These are phyloP conservation scores for Diachasmimorpha longicaudata DNA, from an alignment of 1,140 invertebrate species.

Conservation along the genomic window DNA sequence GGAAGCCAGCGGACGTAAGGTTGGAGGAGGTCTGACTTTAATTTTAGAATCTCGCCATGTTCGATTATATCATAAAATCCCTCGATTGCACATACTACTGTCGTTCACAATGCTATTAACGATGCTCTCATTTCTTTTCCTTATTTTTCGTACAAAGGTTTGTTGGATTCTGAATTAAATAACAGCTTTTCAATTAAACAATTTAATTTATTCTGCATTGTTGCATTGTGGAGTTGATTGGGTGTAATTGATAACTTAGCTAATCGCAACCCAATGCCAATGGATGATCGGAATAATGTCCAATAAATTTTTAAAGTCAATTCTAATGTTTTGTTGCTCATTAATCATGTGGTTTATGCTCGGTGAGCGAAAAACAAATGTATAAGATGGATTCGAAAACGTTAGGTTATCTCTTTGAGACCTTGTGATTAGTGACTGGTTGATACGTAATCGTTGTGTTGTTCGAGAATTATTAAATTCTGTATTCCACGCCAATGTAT, in stretches of 20 bases:
- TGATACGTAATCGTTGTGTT: constrained; percentile 45
- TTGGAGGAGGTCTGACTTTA: constrained; percentile 9
- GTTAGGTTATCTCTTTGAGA: constrained; percentile 47
- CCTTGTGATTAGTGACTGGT: constrained; percentile 44
- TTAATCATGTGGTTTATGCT: not conserved
- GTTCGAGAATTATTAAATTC: constrained; percentile 14
- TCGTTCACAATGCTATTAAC: constrained; percentile 12
- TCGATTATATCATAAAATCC: constrained; percentile 9
- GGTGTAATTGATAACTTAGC: not conserved
- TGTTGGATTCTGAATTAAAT: not conserved
- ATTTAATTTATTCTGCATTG: not conserved
- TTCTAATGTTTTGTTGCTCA: not conserved
- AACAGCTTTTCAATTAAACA: not conserved
- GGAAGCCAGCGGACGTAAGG: not conserved
- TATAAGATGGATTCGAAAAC: constrained; percentile 34
- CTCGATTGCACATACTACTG: not conserved
- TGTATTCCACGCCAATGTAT: not conserved
- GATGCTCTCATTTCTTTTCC: constrained; percentile 21
- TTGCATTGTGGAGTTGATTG: not conserved
- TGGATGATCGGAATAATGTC: not conserved
- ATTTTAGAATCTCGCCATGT: constrained; percentile 23
- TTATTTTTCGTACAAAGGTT: constrained; percentile 22
- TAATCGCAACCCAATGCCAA: not conserved
- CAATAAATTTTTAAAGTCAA: not conserved
- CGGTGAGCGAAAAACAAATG: not conserved